Base-by-base conservation (phyloP, 2,113 vertebrate genomes). In the Muntiacus muntjak region DNA sequence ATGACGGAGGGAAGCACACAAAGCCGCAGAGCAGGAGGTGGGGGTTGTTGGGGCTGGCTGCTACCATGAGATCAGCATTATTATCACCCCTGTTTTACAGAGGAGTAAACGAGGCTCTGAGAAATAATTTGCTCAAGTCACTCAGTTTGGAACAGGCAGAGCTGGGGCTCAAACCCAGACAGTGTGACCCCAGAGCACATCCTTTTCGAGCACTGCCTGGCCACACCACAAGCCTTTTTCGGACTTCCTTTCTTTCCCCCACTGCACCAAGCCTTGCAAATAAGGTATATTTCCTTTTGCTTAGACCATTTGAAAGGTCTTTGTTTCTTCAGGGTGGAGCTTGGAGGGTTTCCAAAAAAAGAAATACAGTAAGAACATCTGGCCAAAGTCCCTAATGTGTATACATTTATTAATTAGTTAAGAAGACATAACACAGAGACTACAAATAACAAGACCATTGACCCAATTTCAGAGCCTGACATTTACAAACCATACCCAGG, bases 251-350 rank as follows among this genome's bases (percentile, higher is more conserved):
- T 94, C 28, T 78, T 60, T 36, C 45, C 21, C 64, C 21, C 5
- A 17, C 16, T 11, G 16, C 87, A 17, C 9, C 43, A 95, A 92
- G 87, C 47, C 58, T 86, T 85, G 88, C 40, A 9, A 85, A 71
- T 43, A 85, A 93, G 57, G 84, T 94, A 7, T 60, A 58, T 58
- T 95, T 97, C 91, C 95, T 94, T 96, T 79, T 92, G 50, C 47
- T 88, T 67, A 94, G 64, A 71, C 45, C 28, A 36, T 97, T 95
- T 98, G 9, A 25, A 97, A 96, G 97, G 95, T 83, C 82, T 91
- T 87, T 95, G 91, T 95, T 97, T 84, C 95, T 96, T 93, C 86
- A 90, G 50, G 36, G 50, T 54, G 28, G 87, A 91, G 16, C 79
- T 64, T 93, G 86, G 93, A 95, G 26, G 40, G 30, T 91, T 96